Evolutionary conservation across 2,797 vertebrate species (phyloP).

Genomic region (Pagetopsis macropterus): DNA sequence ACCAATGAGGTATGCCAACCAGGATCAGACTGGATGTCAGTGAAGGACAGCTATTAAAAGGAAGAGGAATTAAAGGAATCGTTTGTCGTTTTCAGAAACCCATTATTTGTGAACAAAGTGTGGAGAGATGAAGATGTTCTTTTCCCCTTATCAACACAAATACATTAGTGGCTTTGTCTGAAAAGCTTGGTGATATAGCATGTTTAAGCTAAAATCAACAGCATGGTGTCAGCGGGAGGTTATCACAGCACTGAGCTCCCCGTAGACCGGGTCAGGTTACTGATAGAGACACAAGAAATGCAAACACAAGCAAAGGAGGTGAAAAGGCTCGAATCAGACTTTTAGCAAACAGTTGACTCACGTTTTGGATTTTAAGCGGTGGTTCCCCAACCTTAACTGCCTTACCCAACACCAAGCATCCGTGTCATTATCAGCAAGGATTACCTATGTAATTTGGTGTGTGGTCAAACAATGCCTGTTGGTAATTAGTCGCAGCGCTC

Average conservation of each 20-base stretch:
- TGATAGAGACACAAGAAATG: conserved; percentile 43
- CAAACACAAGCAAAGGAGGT: conserved; percentile 37
- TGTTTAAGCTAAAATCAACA: conserved; percentile 71
- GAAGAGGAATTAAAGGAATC: not conserved
- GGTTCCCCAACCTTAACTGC: not conserved
- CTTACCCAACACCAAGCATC: conserved; percentile 8
- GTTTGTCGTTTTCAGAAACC: not conserved
- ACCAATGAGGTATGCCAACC: not conserved
- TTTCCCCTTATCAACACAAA: conserved; percentile 25
- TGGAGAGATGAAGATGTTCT: conserved; percentile 9
- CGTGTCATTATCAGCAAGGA: conserved; percentile 36
- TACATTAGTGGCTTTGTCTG: conserved; percentile 34
- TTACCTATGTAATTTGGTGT: conserved; percentile 57
- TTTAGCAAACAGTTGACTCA: not conserved
- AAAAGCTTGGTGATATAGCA: conserved; percentile 35
- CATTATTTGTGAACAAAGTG: conserved; percentile 8
- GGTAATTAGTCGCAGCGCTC: conserved; percentile 62
- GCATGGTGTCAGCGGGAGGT: conserved; percentile 66
- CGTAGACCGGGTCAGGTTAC: conserved; percentile 55
- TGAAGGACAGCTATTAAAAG: not conserved
- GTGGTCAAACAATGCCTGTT: conserved; percentile 62
- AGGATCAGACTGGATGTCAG: not conserved
- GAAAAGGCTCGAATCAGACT: not conserved
- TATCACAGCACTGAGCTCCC: conserved; percentile 53
- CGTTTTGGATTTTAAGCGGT: not conserved